Conservation (phyloP, 2,888 invertebrate species). For the Yponomeuta evonymella region DNA sequence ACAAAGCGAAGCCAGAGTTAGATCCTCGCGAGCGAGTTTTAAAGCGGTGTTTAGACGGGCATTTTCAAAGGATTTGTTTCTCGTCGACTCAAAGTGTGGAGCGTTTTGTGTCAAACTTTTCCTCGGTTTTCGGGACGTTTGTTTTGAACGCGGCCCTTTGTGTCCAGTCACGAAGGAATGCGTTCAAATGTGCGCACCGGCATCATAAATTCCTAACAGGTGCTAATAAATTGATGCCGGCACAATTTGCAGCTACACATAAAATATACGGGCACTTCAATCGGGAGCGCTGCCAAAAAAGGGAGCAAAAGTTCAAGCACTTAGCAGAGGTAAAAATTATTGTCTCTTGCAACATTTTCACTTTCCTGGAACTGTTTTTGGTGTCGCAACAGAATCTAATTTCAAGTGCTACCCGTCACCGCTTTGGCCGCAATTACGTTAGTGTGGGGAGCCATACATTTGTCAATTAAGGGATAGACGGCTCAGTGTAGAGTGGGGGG, state of each 20-base stretch:
- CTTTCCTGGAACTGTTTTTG: slow-evolving; percentile 2
- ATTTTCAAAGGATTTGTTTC: slow-evolving; percentile 61
- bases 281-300: neutral
- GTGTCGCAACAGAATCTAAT: slow-evolving; percentile 56
- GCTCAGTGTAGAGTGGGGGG: slow-evolving; percentile 38
- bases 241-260: neutral
- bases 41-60: slow-evolving; percentile 56
- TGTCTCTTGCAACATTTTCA: slow-evolving; percentile 8
- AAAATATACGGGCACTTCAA: neutral
- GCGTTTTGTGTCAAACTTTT: slow-evolving; percentile 35
- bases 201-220: neutral
- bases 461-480: slow-evolving; percentile 66
- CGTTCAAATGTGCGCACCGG: neutral
- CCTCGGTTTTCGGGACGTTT: slow-evolving; percentile 39
- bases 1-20: slow-evolving; percentile 45
- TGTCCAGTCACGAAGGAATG: slow-evolving; percentile 13
- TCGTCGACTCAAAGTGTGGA: slow-evolving; percentile 31
- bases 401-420: slow-evolving; percentile 67
- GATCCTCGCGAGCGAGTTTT: slow-evolving; percentile 33
- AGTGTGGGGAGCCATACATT: slow-evolving; percentile 69
- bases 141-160: slow-evolving; percentile 21
- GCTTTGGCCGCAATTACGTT: slow-evolving; percentile 60
- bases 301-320: neutral
- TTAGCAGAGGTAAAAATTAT: slow-evolving; percentile 9
- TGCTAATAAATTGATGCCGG: neutral